phyloP scores from a whole-genome alignment of 2,888 invertebrate species.

The Parochlus steinenii region DNA sequence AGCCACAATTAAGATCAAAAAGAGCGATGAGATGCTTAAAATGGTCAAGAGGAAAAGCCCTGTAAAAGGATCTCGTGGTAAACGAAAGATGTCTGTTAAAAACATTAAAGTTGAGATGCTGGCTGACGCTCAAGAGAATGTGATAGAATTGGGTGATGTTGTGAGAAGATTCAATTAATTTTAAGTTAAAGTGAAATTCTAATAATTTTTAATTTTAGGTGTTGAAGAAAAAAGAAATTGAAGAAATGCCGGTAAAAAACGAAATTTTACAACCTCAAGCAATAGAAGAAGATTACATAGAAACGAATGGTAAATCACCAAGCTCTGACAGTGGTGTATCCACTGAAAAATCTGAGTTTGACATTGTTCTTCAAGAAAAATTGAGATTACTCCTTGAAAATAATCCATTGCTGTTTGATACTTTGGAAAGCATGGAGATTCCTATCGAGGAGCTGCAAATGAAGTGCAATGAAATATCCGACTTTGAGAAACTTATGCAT shows the following conservation, averaged over 20 bases:
- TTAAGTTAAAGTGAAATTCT: background rate
- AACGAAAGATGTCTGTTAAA: no score
- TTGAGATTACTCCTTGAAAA: slow-evolving; percentile 12
- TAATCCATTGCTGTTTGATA: slow-evolving; percentile 16
- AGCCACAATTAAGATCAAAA: slow-evolving; percentile 9
- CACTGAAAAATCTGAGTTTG: slow-evolving; percentile 1
- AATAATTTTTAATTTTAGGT: background rate
- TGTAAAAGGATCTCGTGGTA: no score
- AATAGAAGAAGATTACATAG: slow-evolving; percentile 12
- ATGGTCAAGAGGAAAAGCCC: slow-evolving; percentile 11
- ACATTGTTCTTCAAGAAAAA: slow-evolving; percentile 12
- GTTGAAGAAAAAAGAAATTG: background rate
- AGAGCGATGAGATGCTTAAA: slow-evolving; percentile 7
- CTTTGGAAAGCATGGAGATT: slow-evolving; percentile 25
- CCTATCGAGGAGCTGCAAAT: slow-evolving; percentile 31
- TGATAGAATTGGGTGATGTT: no score
- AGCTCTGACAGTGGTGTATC: background rate
- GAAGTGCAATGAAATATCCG: slow-evolving; percentile 27
- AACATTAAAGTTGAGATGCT: no score
- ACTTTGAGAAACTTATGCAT: slow-evolving; percentile 37
- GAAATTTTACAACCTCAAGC: background rate
- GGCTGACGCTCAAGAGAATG: no score
- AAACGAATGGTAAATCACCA: slow-evolving; percentile 7
- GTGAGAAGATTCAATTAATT: no score
- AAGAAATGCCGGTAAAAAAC: slow-evolving; percentile 5